Percentiles rank a stretch among this genome's conserved stretches.
Evolutionary conservation across 2,797 vertebrate species (phyloP).

Genomic region (Bucorvus abyssinicus): DNA sequence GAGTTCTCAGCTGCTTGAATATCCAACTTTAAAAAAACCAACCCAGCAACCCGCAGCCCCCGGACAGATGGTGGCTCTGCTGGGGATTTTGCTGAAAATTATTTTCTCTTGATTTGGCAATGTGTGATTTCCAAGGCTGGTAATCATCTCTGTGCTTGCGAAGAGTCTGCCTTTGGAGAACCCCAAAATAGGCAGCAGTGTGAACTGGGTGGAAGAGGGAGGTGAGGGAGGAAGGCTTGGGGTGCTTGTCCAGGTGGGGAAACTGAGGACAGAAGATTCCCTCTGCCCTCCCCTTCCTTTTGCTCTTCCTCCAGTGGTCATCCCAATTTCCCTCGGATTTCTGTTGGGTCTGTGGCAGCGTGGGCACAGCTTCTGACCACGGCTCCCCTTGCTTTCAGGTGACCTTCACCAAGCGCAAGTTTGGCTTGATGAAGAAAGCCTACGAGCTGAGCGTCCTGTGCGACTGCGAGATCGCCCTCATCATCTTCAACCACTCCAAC

Average conservation of each 20-base stretch:
- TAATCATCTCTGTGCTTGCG: constrained; percentile 21
- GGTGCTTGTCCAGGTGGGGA: background rate
- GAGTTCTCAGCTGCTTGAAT: background rate
- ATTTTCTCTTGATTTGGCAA: constrained; percentile 43
- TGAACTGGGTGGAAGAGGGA: background rate
- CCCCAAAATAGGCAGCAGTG: background rate
- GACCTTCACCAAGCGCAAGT: constrained; percentile 96
- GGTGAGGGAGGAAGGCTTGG: background rate
- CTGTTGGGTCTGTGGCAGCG: background rate
- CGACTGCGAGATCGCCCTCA: constrained; percentile 97
- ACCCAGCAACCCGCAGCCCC: background rate
- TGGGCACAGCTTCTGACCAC: background rate
- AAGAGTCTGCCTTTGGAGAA: constrained; percentile 12
- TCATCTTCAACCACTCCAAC: constrained; percentile 99
- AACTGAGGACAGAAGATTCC: background rate
- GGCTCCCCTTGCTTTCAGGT: constrained; percentile 75
- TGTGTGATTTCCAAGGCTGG: background rate
- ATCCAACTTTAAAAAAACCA: background rate
- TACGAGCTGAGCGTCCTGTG: constrained; percentile 89
- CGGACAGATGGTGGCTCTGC: constrained; percentile 44
- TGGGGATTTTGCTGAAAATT: constrained; percentile 41
- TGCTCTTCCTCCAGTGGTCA: background rate
- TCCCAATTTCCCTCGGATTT: background rate
- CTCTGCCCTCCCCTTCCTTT: background rate
- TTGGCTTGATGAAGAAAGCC: constrained; percentile 89